Base-by-base conservation (phyloP, 1,140 invertebrate species). In the Orchesella cincta region DNA sequence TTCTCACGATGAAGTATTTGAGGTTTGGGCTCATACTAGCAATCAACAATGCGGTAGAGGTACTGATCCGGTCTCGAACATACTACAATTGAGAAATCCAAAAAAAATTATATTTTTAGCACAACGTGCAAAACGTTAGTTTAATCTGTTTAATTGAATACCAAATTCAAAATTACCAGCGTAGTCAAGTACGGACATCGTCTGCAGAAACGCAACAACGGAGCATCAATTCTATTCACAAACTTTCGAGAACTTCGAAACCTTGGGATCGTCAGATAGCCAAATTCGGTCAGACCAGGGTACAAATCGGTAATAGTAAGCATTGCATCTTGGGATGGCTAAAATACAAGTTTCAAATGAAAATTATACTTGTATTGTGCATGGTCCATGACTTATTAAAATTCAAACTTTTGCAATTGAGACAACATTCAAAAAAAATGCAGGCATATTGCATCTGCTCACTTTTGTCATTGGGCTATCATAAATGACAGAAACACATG, bases 51-150 rank as follows among this genome's bases (percentile, higher is more conserved):
- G 94, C 87, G 0, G 93, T 94, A 0, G 91, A 88, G 0, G 93
- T 94, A 0, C 93, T 94, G 72, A 95, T 89, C 83, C 91, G 87
- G 83, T 95, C 93, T 2, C 92, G 88, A 23, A 95, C 89, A 80
- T 93, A 86, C 92, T 92, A 81, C 16, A 62, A 33, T n/a, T n/a
- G n/a, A n/a, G 16, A 62, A 51, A 70, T 31, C n/a, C 52, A 62
- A 64, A 26, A 46, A n/a, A 26, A 62, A 29, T 3, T 35, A 1
- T 26, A 16, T 8, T 23, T 2, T 23, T n/a, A 31, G 1, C 39
- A 39, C 26, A 29, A 26, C 26, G 31, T n/a, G 20, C n/a, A 51
- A 73, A 23, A 33, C 35, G 52, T 29, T 3, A 16, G 46, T 23
- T 26, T 57, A 57, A 5, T 57, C 12, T 57, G 23, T 8, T 3